phyloP scores from a whole-genome alignment of 1,140 invertebrate species.

The Lordiphosa stackelbergi region DNA sequence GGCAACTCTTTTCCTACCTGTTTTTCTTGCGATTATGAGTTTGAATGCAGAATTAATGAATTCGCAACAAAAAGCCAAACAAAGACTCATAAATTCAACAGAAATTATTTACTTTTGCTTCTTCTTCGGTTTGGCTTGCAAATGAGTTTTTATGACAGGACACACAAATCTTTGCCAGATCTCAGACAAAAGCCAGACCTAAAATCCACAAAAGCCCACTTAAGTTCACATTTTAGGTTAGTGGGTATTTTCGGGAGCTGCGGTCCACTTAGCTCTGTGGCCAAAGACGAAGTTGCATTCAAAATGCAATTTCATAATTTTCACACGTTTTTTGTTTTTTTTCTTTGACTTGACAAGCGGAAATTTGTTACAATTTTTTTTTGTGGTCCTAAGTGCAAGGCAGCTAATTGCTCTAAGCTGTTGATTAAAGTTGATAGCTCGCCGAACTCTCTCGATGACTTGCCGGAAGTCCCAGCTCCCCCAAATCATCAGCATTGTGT shows the following conservation, averaged over 20 bases:
- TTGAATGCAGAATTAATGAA: conserved; percentile 53
- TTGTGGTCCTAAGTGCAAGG: conserved; percentile 56
- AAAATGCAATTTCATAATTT: conserved; percentile 69
- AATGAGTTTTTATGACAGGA: conserved; percentile 59
- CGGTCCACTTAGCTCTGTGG: conserved; percentile 29
- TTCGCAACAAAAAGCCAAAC: conserved; percentile 47
- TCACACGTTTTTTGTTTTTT: conserved; percentile 66
- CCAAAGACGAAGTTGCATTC: conserved; percentile 29
- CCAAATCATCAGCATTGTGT: conserved; percentile 34
- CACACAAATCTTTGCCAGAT: conserved; percentile 62
- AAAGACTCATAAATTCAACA: conserved; percentile 56
- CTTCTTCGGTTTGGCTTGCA: conserved; percentile 36
- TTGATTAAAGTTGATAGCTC: conserved; percentile 48
- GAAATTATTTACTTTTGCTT: conserved; percentile 49
- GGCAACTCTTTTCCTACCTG: conserved; percentile 15
- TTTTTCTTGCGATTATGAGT: conserved; percentile 33
- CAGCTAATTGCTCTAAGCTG: conserved; percentile 51
- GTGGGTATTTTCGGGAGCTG: conserved; percentile 49
- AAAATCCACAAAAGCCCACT: conserved; percentile 43
- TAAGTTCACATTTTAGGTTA: conserved; percentile 48
- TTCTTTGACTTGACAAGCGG: conserved; percentile 55
- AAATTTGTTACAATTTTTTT: conserved; percentile 64
- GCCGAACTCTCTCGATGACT: conserved; percentile 29
- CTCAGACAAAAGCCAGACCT: conserved; percentile 19
- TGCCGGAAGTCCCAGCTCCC: conserved; percentile 41